Evolutionary conservation across 1,140 invertebrate genomes (phyloP), one percentile per base, ranked within the genome.

Genomic region (Meloidogyne exigua): DNA sequence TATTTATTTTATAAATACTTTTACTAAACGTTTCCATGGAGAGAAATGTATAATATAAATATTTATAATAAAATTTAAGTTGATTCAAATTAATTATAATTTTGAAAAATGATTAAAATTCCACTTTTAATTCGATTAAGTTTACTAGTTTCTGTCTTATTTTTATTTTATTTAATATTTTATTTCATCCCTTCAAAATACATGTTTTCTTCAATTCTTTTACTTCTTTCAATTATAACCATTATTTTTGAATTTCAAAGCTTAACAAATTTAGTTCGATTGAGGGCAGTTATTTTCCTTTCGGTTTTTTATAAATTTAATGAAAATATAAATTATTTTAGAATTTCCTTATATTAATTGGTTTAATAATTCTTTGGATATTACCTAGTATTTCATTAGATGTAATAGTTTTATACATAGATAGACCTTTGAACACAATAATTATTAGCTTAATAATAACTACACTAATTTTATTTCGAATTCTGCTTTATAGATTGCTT

Each of bases 381-480:
- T n/a, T 12, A 57, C 18, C 15, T n/a, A 21, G 0, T 1, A 5
- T 57, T 7, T n/a, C 49, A 57, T 7, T n/a, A 57, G 5, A n/a
- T 15, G n/a, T 57, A n/a, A 57, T 3, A 15, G 7, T n/a, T 57
- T 57, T 57, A 9, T 57, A 12, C 1, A 3, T n/a, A 21, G 18
- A 57, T 9, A 57, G 21, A n/a, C 49, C 49, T 9, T 57, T n/a
- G 10, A 10, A 5, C 4, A n/a, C 2, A n/a, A 1, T n/a, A 57
- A 57, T 57, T 57, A 5, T 57, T 57, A 57, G 49, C n/a, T 57
- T 57, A 57, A n/a, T n/a, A 57, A 57, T 57, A n/a, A 57, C 49
- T n/a, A 7, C 49, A 57, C n/a, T 57, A n/a, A 57, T 57, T 57
- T 57, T 57, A 57, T 57, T 57, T 21, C 18, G 7, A 57, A 57